Evolutionary conservation across 2,888 invertebrate genomes (phyloP).

Genomic region (Trisateles emortualis): DNA sequence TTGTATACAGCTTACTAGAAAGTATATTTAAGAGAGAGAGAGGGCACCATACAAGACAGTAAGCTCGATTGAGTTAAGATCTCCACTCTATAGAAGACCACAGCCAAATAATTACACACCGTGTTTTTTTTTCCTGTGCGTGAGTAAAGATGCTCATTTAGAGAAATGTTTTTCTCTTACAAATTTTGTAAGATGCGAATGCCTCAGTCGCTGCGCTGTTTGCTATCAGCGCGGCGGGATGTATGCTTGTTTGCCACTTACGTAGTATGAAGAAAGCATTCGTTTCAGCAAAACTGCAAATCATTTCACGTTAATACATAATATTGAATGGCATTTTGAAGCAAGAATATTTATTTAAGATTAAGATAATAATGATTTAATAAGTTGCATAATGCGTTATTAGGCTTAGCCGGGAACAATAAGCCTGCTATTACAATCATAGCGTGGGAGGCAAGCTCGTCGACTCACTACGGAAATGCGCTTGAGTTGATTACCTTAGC

Average conservation of each 20-base stretch:
- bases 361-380: constrained; percentile 32
- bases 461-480: constrained; percentile 39
- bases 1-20: neutral
- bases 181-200: too few relatives aligned
- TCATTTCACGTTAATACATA: neutral
- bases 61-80: too few relatives aligned
- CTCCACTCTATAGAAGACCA: too few relatives aligned
- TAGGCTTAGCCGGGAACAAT: constrained; percentile 52
- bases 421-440: constrained; percentile 42
- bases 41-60: too few relatives aligned
- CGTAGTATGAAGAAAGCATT: neutral
- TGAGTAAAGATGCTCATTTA: too few relatives aligned
- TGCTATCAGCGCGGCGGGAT: too few relatives aligned
- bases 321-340: neutral
- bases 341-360: constrained; percentile 21
- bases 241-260: too few relatives aligned
- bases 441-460: constrained; percentile 46
- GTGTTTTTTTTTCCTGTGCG: too few relatives aligned
- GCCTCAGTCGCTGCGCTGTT: too few relatives aligned
- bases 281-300: neutral
- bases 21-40: neutral
- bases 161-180: too few relatives aligned
- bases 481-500: constrained; percentile 34
- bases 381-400: constrained; percentile 29
- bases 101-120: too few relatives aligned